Conservation (phyloP, 2,888 invertebrate species). For the Ectemnius cavifrons region DNA sequence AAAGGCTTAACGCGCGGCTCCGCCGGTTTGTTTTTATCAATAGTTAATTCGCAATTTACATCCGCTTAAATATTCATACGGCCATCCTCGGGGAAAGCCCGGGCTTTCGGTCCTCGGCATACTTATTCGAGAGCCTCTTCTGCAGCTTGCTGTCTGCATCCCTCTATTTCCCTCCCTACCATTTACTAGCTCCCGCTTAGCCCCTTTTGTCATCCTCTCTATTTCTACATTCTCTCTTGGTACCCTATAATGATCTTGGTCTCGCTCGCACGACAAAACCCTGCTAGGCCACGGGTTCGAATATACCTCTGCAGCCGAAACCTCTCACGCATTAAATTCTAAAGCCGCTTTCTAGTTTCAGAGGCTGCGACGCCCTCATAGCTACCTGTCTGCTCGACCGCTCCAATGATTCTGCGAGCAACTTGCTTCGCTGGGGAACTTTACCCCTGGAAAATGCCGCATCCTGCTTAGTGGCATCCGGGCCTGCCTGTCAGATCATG, state of each 20-base stretch:
- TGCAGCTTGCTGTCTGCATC: conserved; percentile 2
- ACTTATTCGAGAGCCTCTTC: conserved; percentile 54
- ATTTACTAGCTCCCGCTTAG: conserved; percentile 8
- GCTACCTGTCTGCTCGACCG: conserved; percentile 29
- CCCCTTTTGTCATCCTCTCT: conserved; percentile 23
- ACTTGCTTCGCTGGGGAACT: conserved; percentile 32
- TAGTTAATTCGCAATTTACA: conserved; percentile 72
- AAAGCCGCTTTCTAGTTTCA: conserved; percentile 66
- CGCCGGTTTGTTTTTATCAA: conserved; percentile 71
- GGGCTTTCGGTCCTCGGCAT: conserved; percentile 62
- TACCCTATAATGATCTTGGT: conserved; percentile 15
- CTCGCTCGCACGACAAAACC: conserved; percentile 44
- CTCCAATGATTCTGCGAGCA: not conserved
- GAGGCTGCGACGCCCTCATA: conserved; percentile 26
- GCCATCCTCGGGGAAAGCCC: conserved; percentile 55
- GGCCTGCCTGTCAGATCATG: conserved; percentile 15
- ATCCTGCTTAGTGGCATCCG: conserved; percentile 36
- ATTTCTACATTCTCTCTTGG: conserved; percentile 5
- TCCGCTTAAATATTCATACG: conserved; percentile 71
- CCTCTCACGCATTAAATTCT: conserved; percentile 67
- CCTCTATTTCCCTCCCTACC: conserved; percentile 21
- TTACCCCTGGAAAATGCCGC: conserved; percentile 36
- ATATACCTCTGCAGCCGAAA: conserved; percentile 59
- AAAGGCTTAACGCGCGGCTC: conserved; percentile 60
- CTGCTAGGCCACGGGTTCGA: conserved; percentile 51